Conservation (phyloP, 2,113 vertebrate genomes). For the Aptenodytes patagonicus region DNA sequence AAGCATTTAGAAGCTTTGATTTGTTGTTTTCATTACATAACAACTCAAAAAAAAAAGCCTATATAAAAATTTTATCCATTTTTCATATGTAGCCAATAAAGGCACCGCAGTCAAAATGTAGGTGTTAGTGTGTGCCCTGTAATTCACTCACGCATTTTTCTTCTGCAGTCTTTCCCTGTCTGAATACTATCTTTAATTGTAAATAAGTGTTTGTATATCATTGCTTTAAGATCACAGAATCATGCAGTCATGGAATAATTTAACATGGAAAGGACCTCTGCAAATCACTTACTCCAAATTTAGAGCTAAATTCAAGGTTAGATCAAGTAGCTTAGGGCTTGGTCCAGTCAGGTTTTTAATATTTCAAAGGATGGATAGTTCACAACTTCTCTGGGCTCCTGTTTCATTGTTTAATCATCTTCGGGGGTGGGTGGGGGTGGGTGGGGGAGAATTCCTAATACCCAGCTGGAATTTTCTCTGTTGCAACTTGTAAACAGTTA, state of each 20-base stretch:
- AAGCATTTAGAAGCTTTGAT: not conserved
- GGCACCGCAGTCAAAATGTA: not conserved
- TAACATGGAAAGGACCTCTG: not conserved
- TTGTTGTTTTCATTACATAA: not conserved
- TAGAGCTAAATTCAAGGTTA: not conserved
- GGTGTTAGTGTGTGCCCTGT: rapidly evolving
- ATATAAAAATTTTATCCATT: not conserved
- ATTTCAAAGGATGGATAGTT: not conserved
- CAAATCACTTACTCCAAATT: not conserved
- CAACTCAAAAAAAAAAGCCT: not conserved
- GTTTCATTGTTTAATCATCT: not conserved
- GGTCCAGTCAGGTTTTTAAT: not conserved
- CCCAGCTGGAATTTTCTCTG: rapidly evolving
- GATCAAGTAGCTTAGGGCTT: not conserved
- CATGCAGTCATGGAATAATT: not conserved
- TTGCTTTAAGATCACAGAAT: not conserved
- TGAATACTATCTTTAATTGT: not conserved
- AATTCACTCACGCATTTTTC: not conserved
- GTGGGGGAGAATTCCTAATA: no score
- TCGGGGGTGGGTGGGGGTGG: no score
- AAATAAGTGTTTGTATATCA: not conserved
- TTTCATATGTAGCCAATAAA: not conserved
- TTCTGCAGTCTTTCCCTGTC: not conserved
- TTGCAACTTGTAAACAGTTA: not conserved
- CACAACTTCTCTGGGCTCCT: not conserved